Percentiles rank a stretch among this genome's conserved stretches.
Evolutionary conservation across 2,888 invertebrate species (phyloP).

Genomic region (Leptura quadrifasciata): DNA sequence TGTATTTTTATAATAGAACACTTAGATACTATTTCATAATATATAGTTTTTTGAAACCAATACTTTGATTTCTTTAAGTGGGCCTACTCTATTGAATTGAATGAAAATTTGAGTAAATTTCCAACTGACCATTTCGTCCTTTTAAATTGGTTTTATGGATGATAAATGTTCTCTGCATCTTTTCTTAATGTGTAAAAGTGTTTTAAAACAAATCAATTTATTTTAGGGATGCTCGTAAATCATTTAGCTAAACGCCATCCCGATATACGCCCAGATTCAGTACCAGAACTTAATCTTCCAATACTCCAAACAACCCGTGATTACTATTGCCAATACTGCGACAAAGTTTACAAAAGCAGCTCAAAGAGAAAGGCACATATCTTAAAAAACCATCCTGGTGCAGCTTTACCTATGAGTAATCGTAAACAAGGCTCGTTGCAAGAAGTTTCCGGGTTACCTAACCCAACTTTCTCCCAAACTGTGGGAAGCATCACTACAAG

Average conservation of each 20-base stretch:
- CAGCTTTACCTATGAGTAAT: conserved; percentile 78
- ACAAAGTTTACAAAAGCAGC: conserved; percentile 88
- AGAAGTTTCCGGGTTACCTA: conserved; percentile 74
- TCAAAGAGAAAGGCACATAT: conserved; percentile 90
- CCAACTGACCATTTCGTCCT: too few relatives aligned
- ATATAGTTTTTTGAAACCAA: too few relatives aligned
- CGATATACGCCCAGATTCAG: conserved; percentile 79
- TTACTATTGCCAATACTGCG: conserved; percentile 90
- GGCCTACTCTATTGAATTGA: too few relatives aligned
- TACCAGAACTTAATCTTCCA: conserved; percentile 85
- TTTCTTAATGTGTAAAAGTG: too few relatives aligned
- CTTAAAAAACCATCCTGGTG: conserved; percentile 88
- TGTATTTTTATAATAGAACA: too few relatives aligned
- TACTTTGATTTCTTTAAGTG: too few relatives aligned
- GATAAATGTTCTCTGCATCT: too few relatives aligned
- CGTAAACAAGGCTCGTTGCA: conserved; percentile 62
- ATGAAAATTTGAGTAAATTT: too few relatives aligned
- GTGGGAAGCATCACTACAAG: conserved; percentile 84
- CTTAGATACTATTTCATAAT: too few relatives aligned
- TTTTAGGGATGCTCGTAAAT: conserved; percentile 83
- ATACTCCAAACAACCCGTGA: conserved; percentile 85
- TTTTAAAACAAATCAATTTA: not conserved
- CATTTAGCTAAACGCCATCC: conserved; percentile 88
- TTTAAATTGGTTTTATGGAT: too few relatives aligned
- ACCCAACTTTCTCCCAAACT: conserved; percentile 81